These are phyloP conservation scores for Nibea coibor DNA, from an alignment of 2,113 vertebrate species.

Conservation along the genomic window DNA sequence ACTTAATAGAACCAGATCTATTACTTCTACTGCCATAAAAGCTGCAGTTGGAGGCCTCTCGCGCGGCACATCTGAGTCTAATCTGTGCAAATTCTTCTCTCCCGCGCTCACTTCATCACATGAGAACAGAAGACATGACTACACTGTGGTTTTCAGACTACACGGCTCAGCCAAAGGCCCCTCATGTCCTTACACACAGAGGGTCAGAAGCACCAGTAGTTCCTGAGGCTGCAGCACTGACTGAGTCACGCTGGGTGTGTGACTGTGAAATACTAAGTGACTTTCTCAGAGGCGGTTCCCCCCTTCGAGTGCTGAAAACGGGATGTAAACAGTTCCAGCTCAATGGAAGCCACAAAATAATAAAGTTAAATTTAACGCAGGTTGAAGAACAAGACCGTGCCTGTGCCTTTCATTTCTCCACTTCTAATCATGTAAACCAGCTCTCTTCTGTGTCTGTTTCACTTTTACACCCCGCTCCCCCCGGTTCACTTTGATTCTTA, in stretches of 20 bases:
- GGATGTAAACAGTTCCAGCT: constrained; percentile 52
- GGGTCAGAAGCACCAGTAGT: neutral
- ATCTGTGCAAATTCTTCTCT: constrained; percentile 8
- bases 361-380: constrained; percentile 30
- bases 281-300: neutral
- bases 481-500: neutral
- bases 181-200: neutral
- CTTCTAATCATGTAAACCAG: constrained; percentile 22
- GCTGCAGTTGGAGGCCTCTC: neutral
- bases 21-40: neutral
- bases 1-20: neutral
- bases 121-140: neutral
- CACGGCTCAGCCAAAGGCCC: constrained; percentile 2
- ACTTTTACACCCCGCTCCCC: neutral
- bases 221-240: neutral
- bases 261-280: neutral
- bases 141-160: neutral
- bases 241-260: neutral
- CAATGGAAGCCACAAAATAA: constrained; percentile 30
- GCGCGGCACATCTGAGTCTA: constrained; percentile 12
- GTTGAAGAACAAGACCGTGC: constrained; percentile 1
- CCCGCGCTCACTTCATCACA: neutral
- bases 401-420: constrained; percentile 27
- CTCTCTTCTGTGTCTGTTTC: constrained; percentile 22
- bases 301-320: constrained; percentile 22